Evolutionary conservation across 2,797 vertebrate genomes (phyloP).

Genomic region (Enoplosus armatus): DNA sequence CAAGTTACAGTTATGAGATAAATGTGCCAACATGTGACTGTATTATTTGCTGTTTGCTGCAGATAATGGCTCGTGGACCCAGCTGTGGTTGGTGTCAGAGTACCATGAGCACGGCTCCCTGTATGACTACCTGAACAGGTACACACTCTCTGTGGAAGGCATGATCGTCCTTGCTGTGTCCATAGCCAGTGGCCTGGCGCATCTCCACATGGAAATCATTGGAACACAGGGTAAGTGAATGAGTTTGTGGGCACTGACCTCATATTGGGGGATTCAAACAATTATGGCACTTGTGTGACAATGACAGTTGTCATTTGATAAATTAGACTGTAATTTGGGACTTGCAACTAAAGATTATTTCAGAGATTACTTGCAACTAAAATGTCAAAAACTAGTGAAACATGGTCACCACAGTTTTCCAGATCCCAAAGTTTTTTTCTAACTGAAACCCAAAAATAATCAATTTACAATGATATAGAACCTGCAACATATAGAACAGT

Average conservation of each 20-base stretch:
- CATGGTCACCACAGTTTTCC: not conserved
- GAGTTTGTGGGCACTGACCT: not conserved
- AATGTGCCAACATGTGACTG: not conserved
- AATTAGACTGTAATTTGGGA: not conserved
- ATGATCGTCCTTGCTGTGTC: constrained; percentile 91
- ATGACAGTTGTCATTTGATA: not conserved
- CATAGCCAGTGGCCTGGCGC: constrained; percentile 92
- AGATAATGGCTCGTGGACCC: constrained; percentile 98
- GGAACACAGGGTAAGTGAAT: constrained; percentile 91
- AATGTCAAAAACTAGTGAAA: too few relatives aligned
- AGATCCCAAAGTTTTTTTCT: not conserved
- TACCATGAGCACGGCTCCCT: constrained; percentile 96
- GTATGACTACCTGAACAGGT: constrained; percentile 94
- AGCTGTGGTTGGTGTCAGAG: constrained; percentile 98
- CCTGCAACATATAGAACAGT: not conserved
- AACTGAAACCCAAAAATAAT: not conserved
- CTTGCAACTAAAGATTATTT: not conserved
- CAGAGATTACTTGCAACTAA: too few relatives aligned
- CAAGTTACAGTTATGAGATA: not conserved
- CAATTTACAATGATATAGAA: not conserved
- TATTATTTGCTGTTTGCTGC: constrained; percentile 30
- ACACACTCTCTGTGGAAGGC: constrained; percentile 89
- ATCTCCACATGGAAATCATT: constrained; percentile 98
- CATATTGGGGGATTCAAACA: not conserved
- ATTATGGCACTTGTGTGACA: not conserved